Conservation (phyloP, 1,140 invertebrate genomes). For the Tetragnatha versicolor region DNA sequence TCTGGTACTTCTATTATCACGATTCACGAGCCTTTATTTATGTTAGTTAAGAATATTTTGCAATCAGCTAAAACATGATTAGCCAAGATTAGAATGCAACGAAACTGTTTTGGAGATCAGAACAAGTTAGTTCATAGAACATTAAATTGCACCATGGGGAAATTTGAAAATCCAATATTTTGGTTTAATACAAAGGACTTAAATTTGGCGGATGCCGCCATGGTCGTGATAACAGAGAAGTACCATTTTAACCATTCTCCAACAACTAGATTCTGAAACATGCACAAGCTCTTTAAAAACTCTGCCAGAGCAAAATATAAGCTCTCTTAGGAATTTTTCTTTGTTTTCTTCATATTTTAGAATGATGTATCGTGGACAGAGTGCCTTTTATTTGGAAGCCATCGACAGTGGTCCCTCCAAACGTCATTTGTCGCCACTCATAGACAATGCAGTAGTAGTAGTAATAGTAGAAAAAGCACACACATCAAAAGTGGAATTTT, state of each 20-base stretch:
- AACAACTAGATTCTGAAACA: slow-evolving; percentile 55
- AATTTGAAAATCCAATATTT: neutral
- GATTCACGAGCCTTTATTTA: too few species aligned
- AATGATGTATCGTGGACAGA: slow-evolving; percentile 53
- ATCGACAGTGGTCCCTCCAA: neutral
- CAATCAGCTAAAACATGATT: neutral
- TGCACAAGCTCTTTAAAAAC: slow-evolving; percentile 54
- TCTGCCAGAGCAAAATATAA: slow-evolving; percentile 54
- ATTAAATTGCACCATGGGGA: neutral
- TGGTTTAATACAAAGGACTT: neutral
- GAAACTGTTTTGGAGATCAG: neutral
- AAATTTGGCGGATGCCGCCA: neutral
- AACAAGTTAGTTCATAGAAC: neutral
- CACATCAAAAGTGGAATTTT: too few species aligned
- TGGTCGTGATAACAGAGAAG: neutral
- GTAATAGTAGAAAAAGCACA: slow-evolving; percentile 11
- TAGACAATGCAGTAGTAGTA: too few species aligned
- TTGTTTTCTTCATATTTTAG: slow-evolving; percentile 38
- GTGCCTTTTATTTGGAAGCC: slow-evolving; percentile 46
- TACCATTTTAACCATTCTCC: too few species aligned
- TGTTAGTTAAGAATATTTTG: too few species aligned
- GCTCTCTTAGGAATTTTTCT: slow-evolving; percentile 55
- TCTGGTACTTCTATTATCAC: too few species aligned
- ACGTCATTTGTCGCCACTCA: too few species aligned
- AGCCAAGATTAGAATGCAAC: neutral